These are phyloP conservation scores for Heterodera carotae DNA, from an alignment of 1,140 invertebrate genomes.

Conservation along the genomic window DNA sequence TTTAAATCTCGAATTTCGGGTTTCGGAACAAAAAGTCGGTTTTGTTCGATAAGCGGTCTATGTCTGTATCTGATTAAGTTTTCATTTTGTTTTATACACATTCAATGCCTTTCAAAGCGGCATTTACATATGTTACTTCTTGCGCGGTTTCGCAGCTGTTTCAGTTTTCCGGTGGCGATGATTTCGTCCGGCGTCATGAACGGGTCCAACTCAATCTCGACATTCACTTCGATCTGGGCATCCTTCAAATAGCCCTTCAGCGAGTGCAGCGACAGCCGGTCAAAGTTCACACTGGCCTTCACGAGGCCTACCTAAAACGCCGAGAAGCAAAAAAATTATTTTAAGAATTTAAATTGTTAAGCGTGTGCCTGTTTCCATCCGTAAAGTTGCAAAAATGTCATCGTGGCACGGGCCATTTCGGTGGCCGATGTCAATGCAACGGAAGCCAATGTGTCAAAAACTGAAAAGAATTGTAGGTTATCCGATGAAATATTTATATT, in stretches of 20 bases:
- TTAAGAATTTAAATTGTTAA: neutral
- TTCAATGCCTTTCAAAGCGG: neutral
- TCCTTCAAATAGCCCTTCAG: constrained; percentile 61
- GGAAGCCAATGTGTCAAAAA: constrained; percentile 63
- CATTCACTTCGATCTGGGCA: constrained; percentile 57
- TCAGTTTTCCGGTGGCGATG: constrained; percentile 59
- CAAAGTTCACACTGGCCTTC: constrained; percentile 51
- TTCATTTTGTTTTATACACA: too few species aligned
- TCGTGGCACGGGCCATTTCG: constrained; percentile 64
- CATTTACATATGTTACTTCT: too few species aligned
- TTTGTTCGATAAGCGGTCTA: too few species aligned
- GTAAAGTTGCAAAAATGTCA: constrained; percentile 62
- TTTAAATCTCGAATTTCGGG: too few species aligned
- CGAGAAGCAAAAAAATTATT: neutral
- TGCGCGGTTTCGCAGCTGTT: constrained; percentile 51
- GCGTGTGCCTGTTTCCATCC: constrained; percentile 59
- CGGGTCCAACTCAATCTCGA: constrained; percentile 60
- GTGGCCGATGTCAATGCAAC: constrained; percentile 63
- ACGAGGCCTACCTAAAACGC: constrained; percentile 56
- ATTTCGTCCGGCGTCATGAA: constrained; percentile 64
- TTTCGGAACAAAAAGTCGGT: too few species aligned
- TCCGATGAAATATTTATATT: neutral
- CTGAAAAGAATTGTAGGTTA: neutral
- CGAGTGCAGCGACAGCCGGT: constrained; percentile 61
- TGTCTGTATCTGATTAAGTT: too few species aligned